phyloP scores from a whole-genome alignment of 2,113 vertebrate genomes.

The Rhinopomastus cyanomelas region DNA sequence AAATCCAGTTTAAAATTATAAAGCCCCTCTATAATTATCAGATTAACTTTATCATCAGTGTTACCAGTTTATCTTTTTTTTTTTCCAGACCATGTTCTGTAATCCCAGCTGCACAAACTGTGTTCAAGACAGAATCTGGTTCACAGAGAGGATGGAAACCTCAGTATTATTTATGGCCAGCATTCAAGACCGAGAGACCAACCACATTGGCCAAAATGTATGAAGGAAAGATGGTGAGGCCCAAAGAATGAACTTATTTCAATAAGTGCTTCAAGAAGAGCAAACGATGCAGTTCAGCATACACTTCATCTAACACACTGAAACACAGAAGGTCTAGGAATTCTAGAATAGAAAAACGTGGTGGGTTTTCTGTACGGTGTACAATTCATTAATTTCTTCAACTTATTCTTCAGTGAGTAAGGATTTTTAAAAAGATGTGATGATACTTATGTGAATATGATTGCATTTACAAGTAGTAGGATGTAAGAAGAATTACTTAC shows the following conservation, averaged over 20 bases:
- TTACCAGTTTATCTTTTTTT: neutral
- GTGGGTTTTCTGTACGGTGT: rapidly evolving
- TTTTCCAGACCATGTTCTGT: neutral
- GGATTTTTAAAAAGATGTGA: neutral
- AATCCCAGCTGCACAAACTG: neutral
- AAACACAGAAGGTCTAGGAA: neutral
- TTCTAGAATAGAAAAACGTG: neutral
- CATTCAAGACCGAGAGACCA: neutral
- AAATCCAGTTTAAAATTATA: neutral
- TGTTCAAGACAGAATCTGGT: neutral
- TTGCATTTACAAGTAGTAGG: neutral
- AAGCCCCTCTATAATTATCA: neutral
- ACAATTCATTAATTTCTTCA: neutral
- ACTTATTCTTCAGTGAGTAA: neutral
- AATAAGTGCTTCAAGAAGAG: neutral
- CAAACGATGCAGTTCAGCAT: neutral
- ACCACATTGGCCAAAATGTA: neutral
- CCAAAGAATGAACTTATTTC: neutral
- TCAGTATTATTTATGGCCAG: neutral
- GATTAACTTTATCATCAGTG: neutral
- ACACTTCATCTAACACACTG: neutral
- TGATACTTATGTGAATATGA: neutral
- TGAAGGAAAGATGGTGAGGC: neutral
- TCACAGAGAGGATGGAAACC: neutral
- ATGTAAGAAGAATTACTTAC: neutral